Conservation (phyloP, 2,113 vertebrate genomes). For the Paramormyrops kingsleyae region DNA sequence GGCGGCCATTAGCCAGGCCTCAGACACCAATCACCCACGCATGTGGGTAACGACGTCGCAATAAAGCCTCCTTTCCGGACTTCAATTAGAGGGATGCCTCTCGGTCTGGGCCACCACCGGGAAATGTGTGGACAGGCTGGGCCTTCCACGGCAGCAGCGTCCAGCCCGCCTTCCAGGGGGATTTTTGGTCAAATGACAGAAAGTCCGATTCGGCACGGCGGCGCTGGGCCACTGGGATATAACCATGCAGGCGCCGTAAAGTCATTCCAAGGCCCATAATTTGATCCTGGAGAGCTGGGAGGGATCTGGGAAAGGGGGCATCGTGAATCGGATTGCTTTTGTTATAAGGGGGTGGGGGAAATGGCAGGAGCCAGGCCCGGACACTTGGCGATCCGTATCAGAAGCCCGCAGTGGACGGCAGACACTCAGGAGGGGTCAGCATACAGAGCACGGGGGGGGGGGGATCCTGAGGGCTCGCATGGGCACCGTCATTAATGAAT, state of each 20-base stretch:
- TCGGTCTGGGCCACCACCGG: slow-evolving; percentile 37
- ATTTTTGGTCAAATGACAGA: slow-evolving; percentile 59
- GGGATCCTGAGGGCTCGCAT: slow-evolving; percentile 34
- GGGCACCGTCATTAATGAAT: slow-evolving; percentile 48
- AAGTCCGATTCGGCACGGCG: slow-evolving; percentile 56
- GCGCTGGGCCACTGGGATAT: slow-evolving; percentile 74
- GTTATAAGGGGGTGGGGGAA: slow-evolving; percentile 51
- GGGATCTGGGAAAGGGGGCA: slow-evolving; percentile 47
- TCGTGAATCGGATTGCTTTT: slow-evolving; percentile 56
- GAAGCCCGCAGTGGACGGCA: slow-evolving; percentile 40
- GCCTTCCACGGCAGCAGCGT: background rate
- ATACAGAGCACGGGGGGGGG: slow-evolving; percentile 29
- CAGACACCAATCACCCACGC: background rate
- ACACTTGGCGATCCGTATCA: slow-evolving; percentile 49
- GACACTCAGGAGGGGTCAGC: background rate
- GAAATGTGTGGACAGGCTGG: slow-evolving; percentile 21
- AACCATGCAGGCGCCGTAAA: slow-evolving; percentile 62
- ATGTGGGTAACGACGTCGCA: background rate
- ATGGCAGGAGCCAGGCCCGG: slow-evolving; percentile 46
- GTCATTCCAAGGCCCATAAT: slow-evolving; percentile 70
- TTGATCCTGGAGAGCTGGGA: slow-evolving; percentile 54
- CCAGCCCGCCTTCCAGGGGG: slow-evolving; percentile 31
- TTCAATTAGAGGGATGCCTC: background rate
- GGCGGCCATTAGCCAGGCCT: background rate
- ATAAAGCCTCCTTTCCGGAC: background rate